A percentile compares a stretch with the other conserved stretches of the same genome.
phyloP scores from a whole-genome alignment of 2,113 vertebrate genomes.

The Dinomys branickii region DNA sequence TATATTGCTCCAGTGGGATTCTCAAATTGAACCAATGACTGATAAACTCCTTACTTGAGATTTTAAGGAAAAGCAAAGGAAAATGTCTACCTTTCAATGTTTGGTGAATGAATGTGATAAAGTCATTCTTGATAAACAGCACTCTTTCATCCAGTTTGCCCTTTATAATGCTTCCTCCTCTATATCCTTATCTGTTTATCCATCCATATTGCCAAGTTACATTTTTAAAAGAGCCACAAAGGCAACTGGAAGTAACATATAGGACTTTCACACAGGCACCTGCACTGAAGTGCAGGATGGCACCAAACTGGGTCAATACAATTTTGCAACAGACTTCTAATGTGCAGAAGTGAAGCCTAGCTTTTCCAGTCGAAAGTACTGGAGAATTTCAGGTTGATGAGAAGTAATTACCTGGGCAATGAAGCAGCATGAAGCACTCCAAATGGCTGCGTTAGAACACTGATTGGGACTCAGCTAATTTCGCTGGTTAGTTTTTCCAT shows the following conservation, averaged over 20 bases:
- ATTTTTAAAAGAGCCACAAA: conserved; percentile 48
- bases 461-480: conserved; percentile 72
- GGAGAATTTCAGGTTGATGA: conserved; percentile 66
- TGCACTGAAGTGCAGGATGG: conserved; percentile 55
- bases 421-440: conserved; percentile 30
- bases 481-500: conserved; percentile 56
- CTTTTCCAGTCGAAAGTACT: conserved; percentile 59
- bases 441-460: conserved; percentile 55
- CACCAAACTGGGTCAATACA: conserved; percentile 57
- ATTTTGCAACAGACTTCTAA: conserved; percentile 53
- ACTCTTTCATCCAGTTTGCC: background rate
- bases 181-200: background rate
- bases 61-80: background rate
- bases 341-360: conserved; percentile 1
- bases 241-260: conserved; percentile 11
- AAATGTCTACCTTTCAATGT: background rate
- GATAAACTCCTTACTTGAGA: background rate
- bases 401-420: conserved; percentile 76
- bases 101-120: background rate
- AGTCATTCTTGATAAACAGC: background rate
- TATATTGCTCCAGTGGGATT: background rate
- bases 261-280: background rate
- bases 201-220: background rate
- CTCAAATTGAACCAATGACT: background rate
- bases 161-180: background rate